Conservation (phyloP, 2,113 vertebrate species). For the Orthonyx spaldingii region DNA sequence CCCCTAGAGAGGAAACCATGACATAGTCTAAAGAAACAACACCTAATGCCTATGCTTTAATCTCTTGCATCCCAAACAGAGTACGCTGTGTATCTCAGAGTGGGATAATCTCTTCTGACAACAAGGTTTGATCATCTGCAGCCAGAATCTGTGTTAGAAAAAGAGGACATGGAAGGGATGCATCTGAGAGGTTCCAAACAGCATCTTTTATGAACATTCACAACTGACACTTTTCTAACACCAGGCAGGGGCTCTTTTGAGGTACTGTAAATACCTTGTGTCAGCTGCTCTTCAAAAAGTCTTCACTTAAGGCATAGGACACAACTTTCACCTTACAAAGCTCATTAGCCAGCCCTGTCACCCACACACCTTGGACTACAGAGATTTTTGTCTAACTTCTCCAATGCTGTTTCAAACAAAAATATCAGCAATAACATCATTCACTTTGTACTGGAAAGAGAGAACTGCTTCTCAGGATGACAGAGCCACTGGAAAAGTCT, state of each 20-base stretch:
- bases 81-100: not conserved
- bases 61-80: not conserved
- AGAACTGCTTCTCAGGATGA: not conserved
- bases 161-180: not conserved
- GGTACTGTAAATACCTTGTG: not conserved
- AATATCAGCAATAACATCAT: not conserved
- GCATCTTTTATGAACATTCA: not conserved
- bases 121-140: not conserved
- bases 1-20: not conserved
- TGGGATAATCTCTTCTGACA: not conserved
- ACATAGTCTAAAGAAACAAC: not conserved
- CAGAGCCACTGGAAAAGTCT: not conserved
- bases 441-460: not conserved
- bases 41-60: not conserved
- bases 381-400: not conserved
- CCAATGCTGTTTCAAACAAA: not conserved
- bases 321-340: not conserved
- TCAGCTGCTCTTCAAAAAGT: not conserved
- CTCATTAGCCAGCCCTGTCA: not conserved
- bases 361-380: not conserved
- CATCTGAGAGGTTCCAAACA: not conserved
- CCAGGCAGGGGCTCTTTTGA: not conserved
- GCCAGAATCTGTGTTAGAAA: not conserved
- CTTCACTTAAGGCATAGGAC: not conserved
- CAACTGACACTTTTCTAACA: not conserved